phyloP scores from a whole-genome alignment of 2,797 vertebrate species.

The Tauraco hartlaubi region DNA sequence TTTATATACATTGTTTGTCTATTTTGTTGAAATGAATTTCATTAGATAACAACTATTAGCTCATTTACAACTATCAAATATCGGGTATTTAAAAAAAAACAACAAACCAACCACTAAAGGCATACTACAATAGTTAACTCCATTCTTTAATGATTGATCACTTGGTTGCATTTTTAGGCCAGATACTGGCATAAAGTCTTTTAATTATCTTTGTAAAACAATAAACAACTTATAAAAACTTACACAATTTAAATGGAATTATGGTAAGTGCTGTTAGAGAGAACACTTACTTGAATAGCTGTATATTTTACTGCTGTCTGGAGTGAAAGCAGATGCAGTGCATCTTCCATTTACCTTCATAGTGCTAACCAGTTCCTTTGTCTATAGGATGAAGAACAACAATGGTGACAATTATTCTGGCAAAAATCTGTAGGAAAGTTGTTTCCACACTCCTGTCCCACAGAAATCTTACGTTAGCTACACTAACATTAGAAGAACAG shows the following conservation, averaged over 20 bases:
- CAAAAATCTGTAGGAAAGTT: not conserved
- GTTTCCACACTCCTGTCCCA: not conserved
- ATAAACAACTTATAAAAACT: not conserved
- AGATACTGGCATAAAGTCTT: not conserved
- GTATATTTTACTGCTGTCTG: slow-evolving; percentile 89
- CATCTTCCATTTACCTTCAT: slow-evolving; percentile 91
- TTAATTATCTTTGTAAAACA: not conserved
- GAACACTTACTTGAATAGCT: slow-evolving; percentile 85
- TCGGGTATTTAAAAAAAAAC: not conserved
- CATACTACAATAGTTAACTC: not conserved
- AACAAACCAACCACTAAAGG: not conserved
- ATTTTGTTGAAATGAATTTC: not conserved
- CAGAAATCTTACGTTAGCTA: not conserved
- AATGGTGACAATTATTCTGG: not conserved
- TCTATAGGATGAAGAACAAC: slow-evolving; percentile 77
- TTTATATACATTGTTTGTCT: not conserved
- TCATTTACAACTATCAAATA: not conserved
- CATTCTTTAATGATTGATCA: not conserved
- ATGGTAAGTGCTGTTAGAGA: not conserved
- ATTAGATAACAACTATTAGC: not conserved
- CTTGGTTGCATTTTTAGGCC: not conserved
- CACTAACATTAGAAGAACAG: not conserved
- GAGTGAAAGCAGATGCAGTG: slow-evolving; percentile 83
- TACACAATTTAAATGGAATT: not conserved
- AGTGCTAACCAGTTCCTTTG: slow-evolving; percentile 89